Base-by-base conservation (phyloP, 2,797 vertebrate species). In the Fundulus diaphanus region DNA sequence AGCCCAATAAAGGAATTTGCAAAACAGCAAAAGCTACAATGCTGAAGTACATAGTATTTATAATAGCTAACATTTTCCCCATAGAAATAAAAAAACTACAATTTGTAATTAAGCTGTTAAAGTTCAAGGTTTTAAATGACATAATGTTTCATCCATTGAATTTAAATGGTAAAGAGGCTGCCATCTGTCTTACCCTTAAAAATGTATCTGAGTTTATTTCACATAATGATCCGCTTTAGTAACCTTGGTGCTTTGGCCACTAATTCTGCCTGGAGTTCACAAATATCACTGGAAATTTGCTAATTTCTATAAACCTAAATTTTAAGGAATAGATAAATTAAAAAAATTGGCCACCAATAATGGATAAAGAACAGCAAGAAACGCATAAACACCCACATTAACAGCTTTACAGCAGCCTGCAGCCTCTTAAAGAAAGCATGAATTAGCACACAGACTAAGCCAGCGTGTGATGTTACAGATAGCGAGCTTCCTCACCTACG, bases 401-500 rank as follows among this genome's bases (percentile, higher is more conserved):
- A 76, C 48, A 66, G 31, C 71, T 70, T 8, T 59, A 37, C n/a
- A 63, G 24, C 1, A 56, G 22, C 29, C 35, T 52, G 35, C 42
- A 56, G 52, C 24, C 16, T 75, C 63, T n/a, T 48, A 77, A 67
- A 56, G 13, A 66, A 75, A 63, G 49, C 29, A 83, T 80, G 73
- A 74, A 74, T 73, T n/a, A 69, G 61, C 84, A 73, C 80, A 80
- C 61, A 85, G 33, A 65, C 52, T 44, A 29, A 83, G 79, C 77
- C 68, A 69, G 66, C 49, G 74, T 73, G 82, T 52, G 73, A 88
- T 75, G 80, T 40, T 73, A 29, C 22, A 68, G 31, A 27, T 51
- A 44, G 33, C 0, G 2, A 2, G 79, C 73, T 54, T 87, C 90
- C 97, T 97, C 92, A 98, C 97, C 97, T 92, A 96, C 92, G 3